Evolutionary conservation across 1,140 invertebrate species (phyloP).

Genomic region (Leptinotarsa undecemlineata): DNA sequence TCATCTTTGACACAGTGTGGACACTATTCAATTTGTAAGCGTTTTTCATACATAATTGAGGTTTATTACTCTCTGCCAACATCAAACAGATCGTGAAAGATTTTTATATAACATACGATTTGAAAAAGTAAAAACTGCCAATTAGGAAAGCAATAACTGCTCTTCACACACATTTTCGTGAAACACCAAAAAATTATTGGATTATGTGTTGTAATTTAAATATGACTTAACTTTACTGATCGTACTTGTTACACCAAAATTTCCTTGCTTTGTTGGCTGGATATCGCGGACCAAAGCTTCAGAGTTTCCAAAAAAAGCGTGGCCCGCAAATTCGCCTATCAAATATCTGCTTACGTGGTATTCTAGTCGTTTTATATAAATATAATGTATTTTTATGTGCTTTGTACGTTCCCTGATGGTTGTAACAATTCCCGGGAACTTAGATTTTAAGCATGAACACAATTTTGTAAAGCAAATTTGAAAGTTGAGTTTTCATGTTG

Average conservation of each 20-base stretch:
- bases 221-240: slow-evolving; percentile 44
- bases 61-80: background rate
- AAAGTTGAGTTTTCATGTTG: background rate
- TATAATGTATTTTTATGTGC: slow-evolving; percentile 54
- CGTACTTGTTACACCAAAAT: slow-evolving; percentile 52
- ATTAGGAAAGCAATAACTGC: slow-evolving; percentile 22
- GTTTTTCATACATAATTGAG: background rate
- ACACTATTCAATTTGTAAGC: too few relatives aligned
- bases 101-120: background rate
- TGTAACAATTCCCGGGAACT: slow-evolving; percentile 30
- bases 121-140: slow-evolving; percentile 23
- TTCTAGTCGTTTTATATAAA: slow-evolving; percentile 54
- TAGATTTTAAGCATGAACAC: slow-evolving; percentile 20
- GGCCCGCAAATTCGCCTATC: slow-evolving; percentile 40
- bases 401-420: slow-evolving; percentile 51
- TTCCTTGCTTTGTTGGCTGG: slow-evolving; percentile 54
- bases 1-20: too few relatives aligned
- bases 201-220: slow-evolving; percentile 46
- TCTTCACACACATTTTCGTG: slow-evolving; percentile 38
- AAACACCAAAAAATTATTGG: slow-evolving; percentile 48
- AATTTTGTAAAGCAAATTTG: slow-evolving; percentile 21
- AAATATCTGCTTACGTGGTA: slow-evolving; percentile 50
- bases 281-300: slow-evolving; percentile 52
- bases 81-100: too few relatives aligned
- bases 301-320: slow-evolving; percentile 9